Conservation (phyloP, 2,888 invertebrate species). For the Tanypteryx hageni region DNA sequence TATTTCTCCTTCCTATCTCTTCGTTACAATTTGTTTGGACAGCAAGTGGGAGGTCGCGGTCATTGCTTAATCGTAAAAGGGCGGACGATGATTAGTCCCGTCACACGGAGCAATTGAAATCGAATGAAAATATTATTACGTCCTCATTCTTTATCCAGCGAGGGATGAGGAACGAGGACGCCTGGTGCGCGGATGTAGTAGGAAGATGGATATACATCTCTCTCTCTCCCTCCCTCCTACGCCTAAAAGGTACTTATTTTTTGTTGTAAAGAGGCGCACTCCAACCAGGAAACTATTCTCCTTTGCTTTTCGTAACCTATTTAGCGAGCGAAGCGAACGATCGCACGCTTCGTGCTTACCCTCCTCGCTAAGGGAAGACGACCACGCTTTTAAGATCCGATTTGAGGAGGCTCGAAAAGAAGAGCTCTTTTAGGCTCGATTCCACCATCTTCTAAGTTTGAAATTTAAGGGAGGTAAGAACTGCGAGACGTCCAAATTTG, state of each 20-base stretch:
- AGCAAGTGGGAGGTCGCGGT: neutral
- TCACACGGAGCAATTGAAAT: no score
- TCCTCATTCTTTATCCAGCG: neutral
- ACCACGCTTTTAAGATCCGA: neutral
- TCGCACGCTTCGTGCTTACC: conserved; percentile 34
- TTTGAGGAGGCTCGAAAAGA: neutral
- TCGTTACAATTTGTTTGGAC: neutral
- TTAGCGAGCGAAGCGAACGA: conserved; percentile 49
- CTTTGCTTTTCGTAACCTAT: conserved; percentile 37
- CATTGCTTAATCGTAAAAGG: no score
- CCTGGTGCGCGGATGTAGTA: neutral
- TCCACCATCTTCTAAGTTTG: neutral
- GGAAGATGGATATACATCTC: neutral
- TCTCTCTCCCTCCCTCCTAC: neutral
- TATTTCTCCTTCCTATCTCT: neutral
- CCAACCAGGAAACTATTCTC: conserved; percentile 40
- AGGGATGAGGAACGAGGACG: neutral
- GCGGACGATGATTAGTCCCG: no score
- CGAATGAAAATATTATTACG: no score
- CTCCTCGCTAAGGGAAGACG: conserved; percentile 15
- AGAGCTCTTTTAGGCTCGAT: neutral
- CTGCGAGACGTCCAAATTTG: no score
- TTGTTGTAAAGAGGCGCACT: neutral
- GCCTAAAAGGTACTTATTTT: neutral
- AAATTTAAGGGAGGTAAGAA: no score